These are phyloP conservation scores for Dermatemys mawii DNA, from an alignment of 2,113 vertebrate species.

Conservation along the genomic window DNA sequence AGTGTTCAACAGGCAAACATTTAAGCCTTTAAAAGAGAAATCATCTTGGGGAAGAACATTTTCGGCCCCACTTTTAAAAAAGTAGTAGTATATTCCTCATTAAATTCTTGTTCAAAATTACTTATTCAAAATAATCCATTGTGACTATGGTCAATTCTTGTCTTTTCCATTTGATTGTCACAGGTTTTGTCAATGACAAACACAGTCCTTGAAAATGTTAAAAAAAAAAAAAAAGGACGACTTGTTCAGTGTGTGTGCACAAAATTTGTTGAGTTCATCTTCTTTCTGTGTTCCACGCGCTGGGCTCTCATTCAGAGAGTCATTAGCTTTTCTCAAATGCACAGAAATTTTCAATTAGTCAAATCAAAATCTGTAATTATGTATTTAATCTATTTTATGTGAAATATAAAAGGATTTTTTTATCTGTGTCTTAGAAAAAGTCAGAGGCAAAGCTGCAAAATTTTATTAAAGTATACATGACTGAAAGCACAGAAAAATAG, in stretches of 20 bases:
- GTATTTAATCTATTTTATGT: neutral
- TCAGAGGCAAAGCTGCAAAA: neutral
- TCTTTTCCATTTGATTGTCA: neutral
- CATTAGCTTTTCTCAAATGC: neutral
- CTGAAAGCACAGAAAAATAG: neutral
- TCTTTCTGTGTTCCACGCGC: neutral
- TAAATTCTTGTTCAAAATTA: neutral
- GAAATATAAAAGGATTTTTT: neutral
- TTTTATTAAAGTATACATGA: rapidly evolving
- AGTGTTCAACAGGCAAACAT: neutral
- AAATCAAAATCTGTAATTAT: neutral
- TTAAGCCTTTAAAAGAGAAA: neutral
- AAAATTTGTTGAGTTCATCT: neutral
- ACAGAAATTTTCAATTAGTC: neutral
- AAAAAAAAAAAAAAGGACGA: neutral
- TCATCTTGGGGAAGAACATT: neutral
- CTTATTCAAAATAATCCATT: neutral
- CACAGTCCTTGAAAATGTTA: neutral
- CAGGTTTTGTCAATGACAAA: neutral
- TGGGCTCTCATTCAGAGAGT: neutral
- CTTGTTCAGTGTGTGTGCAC: rapidly evolving
- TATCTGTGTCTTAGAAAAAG: neutral
- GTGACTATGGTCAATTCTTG: neutral
- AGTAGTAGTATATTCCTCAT: rapidly evolving
- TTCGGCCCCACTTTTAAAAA: rapidly evolving